Evolutionary conservation across 2,113 vertebrate genomes (phyloP).

Genomic region (Capreolus pygargus): DNA sequence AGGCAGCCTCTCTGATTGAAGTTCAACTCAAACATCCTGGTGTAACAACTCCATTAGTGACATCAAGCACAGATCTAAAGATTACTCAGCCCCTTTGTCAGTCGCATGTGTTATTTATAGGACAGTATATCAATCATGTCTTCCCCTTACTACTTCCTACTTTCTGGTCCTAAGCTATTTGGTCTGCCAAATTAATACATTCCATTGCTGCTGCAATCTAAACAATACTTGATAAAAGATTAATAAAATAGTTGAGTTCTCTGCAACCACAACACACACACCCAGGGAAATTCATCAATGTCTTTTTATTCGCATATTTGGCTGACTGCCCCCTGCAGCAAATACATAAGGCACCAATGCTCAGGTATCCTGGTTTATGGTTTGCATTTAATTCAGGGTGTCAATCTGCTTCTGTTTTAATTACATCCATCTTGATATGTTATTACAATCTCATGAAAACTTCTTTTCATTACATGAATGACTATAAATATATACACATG

Average conservation of each 20-base stretch:
- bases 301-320: slow-evolving; percentile 84
- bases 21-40: slow-evolving; percentile 47
- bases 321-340: slow-evolving; percentile 78
- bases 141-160: slow-evolving; percentile 51
- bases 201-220: slow-evolving; percentile 48
- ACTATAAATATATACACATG: slow-evolving; percentile 80
- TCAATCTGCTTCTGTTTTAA: slow-evolving; percentile 86
- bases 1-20: slow-evolving; percentile 53
- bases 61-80: slow-evolving; percentile 25
- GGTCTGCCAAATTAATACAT: slow-evolving; percentile 72
- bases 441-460: slow-evolving; percentile 82
- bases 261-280: slow-evolving; percentile 66
- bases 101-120: slow-evolving; percentile 73
- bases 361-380: slow-evolving; percentile 80
- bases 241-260: slow-evolving; percentile 76
- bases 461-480: slow-evolving; percentile 82
- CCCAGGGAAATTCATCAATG: slow-evolving; percentile 82
- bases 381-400: slow-evolving; percentile 84
- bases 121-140: slow-evolving; percentile 55
- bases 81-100: slow-evolving; percentile 58
- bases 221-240: slow-evolving; percentile 74
- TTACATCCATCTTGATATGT: slow-evolving; percentile 83
- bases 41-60: slow-evolving; percentile 55
- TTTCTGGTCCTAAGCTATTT: slow-evolving; percentile 67
- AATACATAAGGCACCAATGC: slow-evolving; percentile 71